Conservation (phyloP, 2,113 vertebrate genomes). For the Laterallus jamaicensis region DNA sequence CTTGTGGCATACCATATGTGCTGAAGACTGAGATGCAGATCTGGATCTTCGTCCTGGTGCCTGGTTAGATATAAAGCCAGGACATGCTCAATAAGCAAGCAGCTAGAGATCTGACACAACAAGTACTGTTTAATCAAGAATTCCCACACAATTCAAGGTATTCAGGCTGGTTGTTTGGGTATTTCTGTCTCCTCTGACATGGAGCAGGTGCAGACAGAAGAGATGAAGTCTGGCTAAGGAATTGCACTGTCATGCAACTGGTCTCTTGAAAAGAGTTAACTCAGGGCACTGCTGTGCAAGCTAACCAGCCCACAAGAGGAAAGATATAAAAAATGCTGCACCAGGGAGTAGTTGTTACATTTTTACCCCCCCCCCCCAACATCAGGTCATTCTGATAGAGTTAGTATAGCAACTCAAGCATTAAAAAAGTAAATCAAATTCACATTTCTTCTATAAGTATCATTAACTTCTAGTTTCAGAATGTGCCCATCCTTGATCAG, state of each 20-base stretch:
- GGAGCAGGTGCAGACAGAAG: neutral
- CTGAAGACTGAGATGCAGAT: constrained; percentile 84
- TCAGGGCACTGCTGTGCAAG: neutral
- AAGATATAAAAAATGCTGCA: neutral
- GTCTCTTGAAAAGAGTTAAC: neutral
- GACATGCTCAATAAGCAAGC: neutral
- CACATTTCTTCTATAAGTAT: neutral
- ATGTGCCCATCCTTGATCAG: neutral
- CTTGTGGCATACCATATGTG: constrained; percentile 70
- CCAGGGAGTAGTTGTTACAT: neutral
- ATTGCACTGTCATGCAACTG: neutral
- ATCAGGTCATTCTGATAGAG: neutral
- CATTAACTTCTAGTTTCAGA: neutral
- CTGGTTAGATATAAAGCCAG: constrained; percentile 59
- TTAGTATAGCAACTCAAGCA: neutral
- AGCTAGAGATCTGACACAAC: neutral
- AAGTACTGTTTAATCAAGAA: neutral
- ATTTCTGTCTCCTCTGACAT: neutral
- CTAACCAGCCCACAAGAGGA: neutral
- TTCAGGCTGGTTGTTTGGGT: neutral
- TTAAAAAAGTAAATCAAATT: neutral
- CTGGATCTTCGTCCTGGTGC: constrained; percentile 76
- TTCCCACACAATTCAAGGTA: neutral
- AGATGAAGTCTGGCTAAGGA: neutral
- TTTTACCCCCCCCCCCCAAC: neutral